These are phyloP conservation scores for Oxytorus armatus DNA, from an alignment of 2,888 invertebrate genomes.

Conservation along the genomic window DNA sequence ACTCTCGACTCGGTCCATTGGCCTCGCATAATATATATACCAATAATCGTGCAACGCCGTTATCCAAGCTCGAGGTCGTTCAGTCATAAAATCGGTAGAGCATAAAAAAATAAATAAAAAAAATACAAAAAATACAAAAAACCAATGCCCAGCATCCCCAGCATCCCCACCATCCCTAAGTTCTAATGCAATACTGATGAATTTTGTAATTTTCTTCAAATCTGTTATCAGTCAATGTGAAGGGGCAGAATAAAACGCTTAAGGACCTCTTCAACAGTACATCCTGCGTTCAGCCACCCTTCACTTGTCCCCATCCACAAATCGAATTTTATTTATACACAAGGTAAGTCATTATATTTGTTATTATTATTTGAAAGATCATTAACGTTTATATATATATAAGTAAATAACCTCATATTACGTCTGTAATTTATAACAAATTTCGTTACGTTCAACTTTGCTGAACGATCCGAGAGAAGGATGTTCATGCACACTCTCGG, in stretches of 20 bases:
- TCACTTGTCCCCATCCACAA: constrained; percentile 92
- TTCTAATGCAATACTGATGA: neutral
- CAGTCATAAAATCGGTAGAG: constrained; percentile 3
- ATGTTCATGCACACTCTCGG: too few relatives aligned
- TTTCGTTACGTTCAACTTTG: neutral
- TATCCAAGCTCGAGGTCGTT: constrained; percentile 41
- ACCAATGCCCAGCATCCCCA: neutral
- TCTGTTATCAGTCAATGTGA: constrained; percentile 75
- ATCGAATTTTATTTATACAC: constrained; percentile 94
- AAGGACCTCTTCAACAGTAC: constrained; percentile 91
- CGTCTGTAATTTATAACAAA: neutral
- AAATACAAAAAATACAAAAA: neutral
- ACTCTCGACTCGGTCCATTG: constrained; percentile 72
- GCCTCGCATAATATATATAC: constrained; percentile 56
- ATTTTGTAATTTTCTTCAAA: neutral
- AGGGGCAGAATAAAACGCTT: constrained; percentile 85
- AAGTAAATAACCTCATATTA: neutral
- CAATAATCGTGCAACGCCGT: constrained; percentile 14
- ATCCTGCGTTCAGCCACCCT: constrained; percentile 93
- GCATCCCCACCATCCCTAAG: too few relatives aligned
- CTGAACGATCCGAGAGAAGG: constrained; percentile 10
- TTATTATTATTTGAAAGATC: constrained; percentile 12
- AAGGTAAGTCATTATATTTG: constrained; percentile 86
- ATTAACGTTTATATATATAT: neutral
- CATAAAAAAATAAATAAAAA: neutral